These are phyloP conservation scores for Saturnia pavonia DNA, from an alignment of 2,888 invertebrate species.

Conservation along the genomic window DNA sequence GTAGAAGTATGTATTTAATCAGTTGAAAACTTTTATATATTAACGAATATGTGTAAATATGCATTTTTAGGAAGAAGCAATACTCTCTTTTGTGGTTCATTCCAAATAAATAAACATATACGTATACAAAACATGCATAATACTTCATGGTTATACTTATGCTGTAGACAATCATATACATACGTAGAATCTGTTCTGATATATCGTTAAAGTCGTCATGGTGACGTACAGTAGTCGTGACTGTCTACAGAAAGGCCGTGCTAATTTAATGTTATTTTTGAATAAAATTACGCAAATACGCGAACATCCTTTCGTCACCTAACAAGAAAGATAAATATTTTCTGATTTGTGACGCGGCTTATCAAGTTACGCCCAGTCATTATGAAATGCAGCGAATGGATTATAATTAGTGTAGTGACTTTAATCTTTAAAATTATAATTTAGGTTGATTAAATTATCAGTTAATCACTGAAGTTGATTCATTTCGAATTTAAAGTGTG, in stretches of 20 bases:
- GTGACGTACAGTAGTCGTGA: slow-evolving; percentile 44
- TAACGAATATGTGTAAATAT: too few species aligned
- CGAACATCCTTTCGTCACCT: slow-evolving; percentile 34
- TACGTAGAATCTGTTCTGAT: background rate
- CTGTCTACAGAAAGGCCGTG: slow-evolving; percentile 49
- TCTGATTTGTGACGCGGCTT: slow-evolving; percentile 28
- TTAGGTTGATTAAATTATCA: background rate
- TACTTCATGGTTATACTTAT: background rate
- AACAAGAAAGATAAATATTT: slow-evolving; percentile 20
- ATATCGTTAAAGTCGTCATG: slow-evolving; percentile 8
- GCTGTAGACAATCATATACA: background rate
- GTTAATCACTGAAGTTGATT: background rate
- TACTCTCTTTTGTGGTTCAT: too few species aligned
- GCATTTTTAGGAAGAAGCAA: too few species aligned
- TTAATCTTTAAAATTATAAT: slow-evolving; percentile 8
- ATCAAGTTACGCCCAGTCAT: slow-evolving; percentile 21
- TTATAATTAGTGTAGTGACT: background rate
- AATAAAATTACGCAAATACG: slow-evolving; percentile 46
- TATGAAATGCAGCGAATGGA: slow-evolving; percentile 7
- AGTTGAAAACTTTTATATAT: too few species aligned
- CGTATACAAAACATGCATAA: background rate
- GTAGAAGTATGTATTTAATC: too few species aligned
- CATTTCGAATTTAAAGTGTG: background rate
- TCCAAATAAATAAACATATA: background rate
- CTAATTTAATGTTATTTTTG: slow-evolving; percentile 49